These are phyloP conservation scores for Uropsilus gracilis DNA, from an alignment of 2,113 vertebrate species.

Conservation along the genomic window DNA sequence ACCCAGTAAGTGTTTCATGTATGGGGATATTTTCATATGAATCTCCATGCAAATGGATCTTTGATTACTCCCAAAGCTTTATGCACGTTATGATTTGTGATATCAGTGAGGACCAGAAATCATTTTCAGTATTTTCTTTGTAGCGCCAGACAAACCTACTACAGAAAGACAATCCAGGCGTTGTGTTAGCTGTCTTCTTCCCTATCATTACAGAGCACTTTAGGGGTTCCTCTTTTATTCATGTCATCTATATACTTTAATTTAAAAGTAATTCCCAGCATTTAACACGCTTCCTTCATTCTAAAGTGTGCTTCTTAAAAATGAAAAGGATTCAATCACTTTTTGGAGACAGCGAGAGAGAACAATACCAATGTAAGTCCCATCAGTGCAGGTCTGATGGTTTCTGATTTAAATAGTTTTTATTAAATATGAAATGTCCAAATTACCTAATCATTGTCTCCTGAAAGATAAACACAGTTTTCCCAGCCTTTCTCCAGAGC, in stretches of 20 bases:
- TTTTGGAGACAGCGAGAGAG: constrained; percentile 43
- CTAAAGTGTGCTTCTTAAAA: constrained; percentile 89
- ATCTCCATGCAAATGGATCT: constrained; percentile 78
- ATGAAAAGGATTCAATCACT: constrained; percentile 80
- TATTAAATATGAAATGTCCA: constrained; percentile 90
- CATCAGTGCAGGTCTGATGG: constrained; percentile 79
- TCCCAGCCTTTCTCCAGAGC: constrained; percentile 85
- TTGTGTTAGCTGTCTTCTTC: constrained; percentile 57
- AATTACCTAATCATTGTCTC: constrained; percentile 93
- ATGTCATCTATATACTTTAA: constrained; percentile 72
- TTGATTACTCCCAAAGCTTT: constrained; percentile 79
- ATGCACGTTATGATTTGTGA: constrained; percentile 79
- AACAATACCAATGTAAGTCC: constrained; percentile 69
- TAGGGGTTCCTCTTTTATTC: constrained; percentile 70
- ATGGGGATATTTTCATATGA: background rate
- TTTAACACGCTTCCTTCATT: constrained; percentile 79
- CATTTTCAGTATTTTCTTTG: constrained; percentile 80
- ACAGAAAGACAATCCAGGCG: constrained; percentile 73
- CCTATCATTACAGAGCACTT: constrained; percentile 61
- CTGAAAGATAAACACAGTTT: constrained; percentile 93
- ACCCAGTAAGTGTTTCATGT: constrained; percentile 58
- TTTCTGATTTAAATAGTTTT: constrained; percentile 92
- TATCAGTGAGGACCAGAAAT: constrained; percentile 81
- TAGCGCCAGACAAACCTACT: constrained; percentile 69
- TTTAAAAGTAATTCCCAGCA: constrained; percentile 81